Percentiles rank a stretch among this genome's conserved stretches.
phyloP scores from a whole-genome alignment of 2,113 vertebrate genomes.

The Vicugna pacos region DNA sequence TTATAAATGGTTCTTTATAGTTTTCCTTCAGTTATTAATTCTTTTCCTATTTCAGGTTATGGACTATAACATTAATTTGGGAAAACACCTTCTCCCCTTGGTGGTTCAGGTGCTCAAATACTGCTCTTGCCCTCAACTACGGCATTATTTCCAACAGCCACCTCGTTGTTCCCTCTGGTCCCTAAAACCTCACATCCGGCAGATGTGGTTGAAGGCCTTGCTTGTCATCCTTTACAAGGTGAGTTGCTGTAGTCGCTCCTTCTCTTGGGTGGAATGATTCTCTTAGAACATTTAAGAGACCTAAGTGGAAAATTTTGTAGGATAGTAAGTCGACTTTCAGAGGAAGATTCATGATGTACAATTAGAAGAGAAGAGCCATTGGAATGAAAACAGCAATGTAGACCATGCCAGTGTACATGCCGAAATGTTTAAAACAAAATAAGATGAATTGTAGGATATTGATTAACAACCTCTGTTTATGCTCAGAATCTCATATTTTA shows the following conservation, averaged over 20 bases:
- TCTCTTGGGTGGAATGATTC: too few relatives aligned
- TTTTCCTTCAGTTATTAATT: conserved; percentile 67
- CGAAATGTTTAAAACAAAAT: not conserved
- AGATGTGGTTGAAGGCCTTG: conserved; percentile 98
- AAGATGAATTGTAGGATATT: not conserved
- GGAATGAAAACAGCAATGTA: not conserved
- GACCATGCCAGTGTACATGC: not conserved
- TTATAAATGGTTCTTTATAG: not conserved
- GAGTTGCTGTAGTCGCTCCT: conserved; percentile 38
- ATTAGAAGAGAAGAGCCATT: not conserved
- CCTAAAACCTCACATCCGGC: conserved; percentile 96
- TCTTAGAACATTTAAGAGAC: not conserved
- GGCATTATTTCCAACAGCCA: conserved; percentile 99
- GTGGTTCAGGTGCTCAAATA: conserved; percentile 99
- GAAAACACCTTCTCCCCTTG: conserved; percentile 97
- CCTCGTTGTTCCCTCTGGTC: conserved; percentile 98
- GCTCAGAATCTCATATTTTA: conserved; percentile 15
- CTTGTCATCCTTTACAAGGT: conserved; percentile 99
- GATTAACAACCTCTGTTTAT: not conserved
- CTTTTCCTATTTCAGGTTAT: conserved; percentile 92
- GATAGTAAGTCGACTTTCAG: not conserved
- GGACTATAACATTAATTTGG: conserved; percentile 98
- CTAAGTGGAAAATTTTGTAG: not conserved
- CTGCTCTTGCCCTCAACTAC: conserved; percentile 96
- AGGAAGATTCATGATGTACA: not conserved